Evolutionary conservation across 1,140 invertebrate genomes (phyloP), one percentile per base, ranked within the genome.

Genomic region (Calephelis nemesis): DNA sequence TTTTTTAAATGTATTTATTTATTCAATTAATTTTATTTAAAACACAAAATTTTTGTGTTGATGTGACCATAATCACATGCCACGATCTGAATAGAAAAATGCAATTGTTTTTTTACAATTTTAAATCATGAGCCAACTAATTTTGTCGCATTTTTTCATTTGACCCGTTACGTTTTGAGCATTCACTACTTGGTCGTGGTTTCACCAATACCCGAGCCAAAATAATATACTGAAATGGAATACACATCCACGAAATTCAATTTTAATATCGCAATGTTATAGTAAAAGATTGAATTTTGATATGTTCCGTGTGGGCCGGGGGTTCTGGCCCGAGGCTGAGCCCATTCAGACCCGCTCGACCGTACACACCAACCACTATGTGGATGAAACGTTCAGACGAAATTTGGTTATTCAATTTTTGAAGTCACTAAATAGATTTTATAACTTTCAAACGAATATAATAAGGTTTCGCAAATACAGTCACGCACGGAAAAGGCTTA

Each of bases 221-320:
- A 58, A 30, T 58, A 58, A 58, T 58, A 58, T 39, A 11, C 12
- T 58, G 30, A 58, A 58, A 58, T 58, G 54, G 19, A 58, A 12
- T 58, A 30, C 54, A 39, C 15, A 58, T 39, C 54, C 19, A 67
- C 73, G 49, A 80, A 79, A 83, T 80, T 79, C 81, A 84, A 85
- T 83, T 83, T 84, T 76, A 82, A 81, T 86, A 86, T 84, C 77
- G 77, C 78, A 75, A 74, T 77, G 75, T 78, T 69, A 76, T 72
- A 76, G 79, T 75, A 73, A 79, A 82, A 83, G 81, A 84, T 86
- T 83, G 81, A 83, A 84, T 83, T 81, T 83, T 81, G 82, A 79
- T 83, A 81, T 72, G 76, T 79, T 67, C 69, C 67, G 67, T 63
- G 69, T 62, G 66, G 64, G 63, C 72, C 68, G 72, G 50, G 69